Base-by-base conservation (phyloP, 2,113 vertebrate genomes). In the Peromyscus leucopus region DNA sequence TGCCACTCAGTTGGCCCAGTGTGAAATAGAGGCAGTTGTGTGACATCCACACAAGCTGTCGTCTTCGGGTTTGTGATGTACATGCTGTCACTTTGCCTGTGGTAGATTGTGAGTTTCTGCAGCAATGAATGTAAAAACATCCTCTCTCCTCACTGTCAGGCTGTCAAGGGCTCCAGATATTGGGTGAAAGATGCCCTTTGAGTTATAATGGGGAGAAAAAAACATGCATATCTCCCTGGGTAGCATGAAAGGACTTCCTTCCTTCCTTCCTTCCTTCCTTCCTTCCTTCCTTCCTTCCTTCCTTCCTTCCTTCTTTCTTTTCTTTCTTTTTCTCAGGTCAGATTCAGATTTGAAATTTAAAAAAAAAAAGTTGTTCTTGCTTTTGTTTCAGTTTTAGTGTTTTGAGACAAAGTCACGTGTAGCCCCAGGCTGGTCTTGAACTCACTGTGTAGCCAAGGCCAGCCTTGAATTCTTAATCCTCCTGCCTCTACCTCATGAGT, bases 251-350 rank as follows among this genome's bases (percentile, higher is more conserved):
- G 33, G 67, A 33, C 5, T 26, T 12, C 3, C 3, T 84, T 17
- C 12, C 13, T 28, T 16, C 3, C 4, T 31, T 6, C 4, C 6
- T 16, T 5, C 3, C 7, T 42, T 46, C 74, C n/a, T 42, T 7
- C 72, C 19, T 74, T 46, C 24, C 2, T 21, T 46, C 21, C 10
- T 12, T 1, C 10, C 67, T 33, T 33, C 31, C 13, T 33, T 69
- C 67, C 1, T 39, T 74, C 16, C 5, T 26, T 12, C 3, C 3
- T 84, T 57, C 10, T 19, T 82, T 15, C 11, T 2, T 59, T 42
- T n/a, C 26, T 80, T 74, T 55, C 24, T 4, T 21, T 57, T 36
- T 42, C 63, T 55, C 55, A 76, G 17, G 28, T 91, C 42, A 89
- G 36, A 72, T 39, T 57, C 15, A 89, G 21, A 42, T 2, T 12